Conservation (phyloP, 2,113 vertebrate genomes). For the Gallinago paraguaiae region DNA sequence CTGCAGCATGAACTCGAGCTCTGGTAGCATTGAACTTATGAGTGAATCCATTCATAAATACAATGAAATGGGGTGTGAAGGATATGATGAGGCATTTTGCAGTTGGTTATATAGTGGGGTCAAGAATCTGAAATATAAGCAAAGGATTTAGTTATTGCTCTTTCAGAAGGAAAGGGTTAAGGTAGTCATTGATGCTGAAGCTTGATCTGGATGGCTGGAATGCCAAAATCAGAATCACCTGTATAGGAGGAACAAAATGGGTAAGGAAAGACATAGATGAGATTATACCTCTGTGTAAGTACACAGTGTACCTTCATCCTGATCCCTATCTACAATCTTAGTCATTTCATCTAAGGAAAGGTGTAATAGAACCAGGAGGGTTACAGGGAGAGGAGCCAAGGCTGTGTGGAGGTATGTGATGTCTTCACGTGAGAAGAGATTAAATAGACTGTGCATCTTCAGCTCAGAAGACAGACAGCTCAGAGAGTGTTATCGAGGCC, state of each 20-base stretch:
- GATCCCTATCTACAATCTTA: not conserved
- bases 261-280: not conserved
- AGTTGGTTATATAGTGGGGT: not conserved
- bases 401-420: not conserved
- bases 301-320: not conserved
- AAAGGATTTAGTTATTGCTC: not conserved
- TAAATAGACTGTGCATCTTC: not conserved
- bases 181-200: not conserved
- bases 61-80: not conserved
- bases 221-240: not conserved
- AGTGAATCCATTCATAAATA: not conserved
- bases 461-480: not conserved
- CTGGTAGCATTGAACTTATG: not conserved
- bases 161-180: conserved; percentile 6
- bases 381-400: not conserved
- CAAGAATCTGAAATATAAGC: not conserved
- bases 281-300: not conserved
- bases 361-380: not conserved
- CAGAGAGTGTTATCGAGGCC: not conserved
- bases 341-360: not conserved
- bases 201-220: not conserved
- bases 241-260: not conserved
- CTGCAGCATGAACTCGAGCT: not conserved
- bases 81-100: not conserved
- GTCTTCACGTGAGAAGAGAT: not conserved